phyloP scores from a whole-genome alignment of 2,888 invertebrate species.

The Lysandra bellargus region DNA sequence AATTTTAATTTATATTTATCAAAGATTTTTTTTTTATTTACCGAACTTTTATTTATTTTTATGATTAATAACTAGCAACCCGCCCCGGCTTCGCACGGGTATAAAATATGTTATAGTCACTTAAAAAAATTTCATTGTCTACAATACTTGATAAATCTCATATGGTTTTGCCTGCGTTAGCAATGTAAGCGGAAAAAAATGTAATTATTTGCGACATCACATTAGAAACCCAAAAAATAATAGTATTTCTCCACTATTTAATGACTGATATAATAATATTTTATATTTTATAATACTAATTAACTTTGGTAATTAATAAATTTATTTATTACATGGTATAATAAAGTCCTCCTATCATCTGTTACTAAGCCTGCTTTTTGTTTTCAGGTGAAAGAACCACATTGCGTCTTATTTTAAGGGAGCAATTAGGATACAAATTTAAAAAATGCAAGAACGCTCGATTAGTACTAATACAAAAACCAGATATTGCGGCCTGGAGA shows the following conservation, averaged over 20 bases:
- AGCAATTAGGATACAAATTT: conserved; percentile 1
- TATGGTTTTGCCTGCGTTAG: conserved; percentile 20
- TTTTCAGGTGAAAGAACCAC: neutral
- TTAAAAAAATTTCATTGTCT: neutral
- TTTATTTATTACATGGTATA: too few species aligned
- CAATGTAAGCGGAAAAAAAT: conserved; percentile 23
- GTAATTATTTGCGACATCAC: neutral
- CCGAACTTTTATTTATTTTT: too few species aligned
- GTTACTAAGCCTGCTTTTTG: neutral
- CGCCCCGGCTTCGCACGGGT: too few species aligned
- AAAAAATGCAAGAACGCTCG: neutral
- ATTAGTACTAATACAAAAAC: neutral
- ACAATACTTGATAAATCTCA: conserved; percentile 23
- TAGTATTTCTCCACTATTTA: neutral
- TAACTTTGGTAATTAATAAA: neutral
- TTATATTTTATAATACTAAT: neutral
- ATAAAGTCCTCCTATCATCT: neutral
- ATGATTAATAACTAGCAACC: too few species aligned
- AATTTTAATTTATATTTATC: too few species aligned
- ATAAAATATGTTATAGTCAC: too few species aligned
- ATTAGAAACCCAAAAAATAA: conserved; percentile 8
- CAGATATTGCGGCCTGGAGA: neutral
- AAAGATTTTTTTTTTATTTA: too few species aligned
- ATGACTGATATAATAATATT: neutral
- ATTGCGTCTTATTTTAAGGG: neutral